Conservation (phyloP, 2,113 vertebrate species). For the Pollachius pollachius region DNA sequence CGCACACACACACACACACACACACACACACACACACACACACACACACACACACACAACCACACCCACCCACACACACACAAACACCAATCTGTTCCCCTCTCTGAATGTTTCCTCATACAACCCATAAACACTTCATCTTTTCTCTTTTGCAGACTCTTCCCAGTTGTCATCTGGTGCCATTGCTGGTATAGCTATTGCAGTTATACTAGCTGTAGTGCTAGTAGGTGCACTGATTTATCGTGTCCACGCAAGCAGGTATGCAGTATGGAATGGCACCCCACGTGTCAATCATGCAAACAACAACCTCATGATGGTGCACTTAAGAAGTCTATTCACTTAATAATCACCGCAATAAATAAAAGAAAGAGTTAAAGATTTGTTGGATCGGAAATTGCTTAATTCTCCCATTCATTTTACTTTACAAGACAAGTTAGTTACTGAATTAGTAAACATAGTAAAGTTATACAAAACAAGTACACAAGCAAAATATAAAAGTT, state of each 20-base stretch:
- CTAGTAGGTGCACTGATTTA: background rate
- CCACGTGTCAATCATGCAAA: background rate
- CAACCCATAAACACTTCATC: background rate
- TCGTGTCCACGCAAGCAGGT: slow-evolving; percentile 23
- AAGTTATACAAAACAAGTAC: too few relatives aligned
- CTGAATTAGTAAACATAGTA: too few relatives aligned
- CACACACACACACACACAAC: background rate
- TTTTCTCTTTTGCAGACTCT: background rate
- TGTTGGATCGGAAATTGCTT: too few relatives aligned
- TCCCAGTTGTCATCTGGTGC: slow-evolving; percentile 12
- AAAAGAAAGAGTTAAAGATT: too few relatives aligned
- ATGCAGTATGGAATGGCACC: slow-evolving; percentile 4
- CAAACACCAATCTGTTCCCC: too few relatives aligned
- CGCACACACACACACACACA: background rate
- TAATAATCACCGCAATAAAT: too few relatives aligned
- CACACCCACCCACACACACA: background rate
- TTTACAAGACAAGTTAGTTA: too few relatives aligned
- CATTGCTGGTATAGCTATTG: slow-evolving; percentile 41
- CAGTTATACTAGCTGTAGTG: background rate
- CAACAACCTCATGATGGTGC: background rate
- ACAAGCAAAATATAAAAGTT: too few relatives aligned
- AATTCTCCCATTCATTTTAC: too few relatives aligned
- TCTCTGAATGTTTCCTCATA: background rate
- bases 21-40: background rate
- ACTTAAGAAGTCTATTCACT: too few relatives aligned